These are phyloP conservation scores for Danaus chrysippus DNA, from an alignment of 2,888 invertebrate genomes.

Conservation along the genomic window DNA sequence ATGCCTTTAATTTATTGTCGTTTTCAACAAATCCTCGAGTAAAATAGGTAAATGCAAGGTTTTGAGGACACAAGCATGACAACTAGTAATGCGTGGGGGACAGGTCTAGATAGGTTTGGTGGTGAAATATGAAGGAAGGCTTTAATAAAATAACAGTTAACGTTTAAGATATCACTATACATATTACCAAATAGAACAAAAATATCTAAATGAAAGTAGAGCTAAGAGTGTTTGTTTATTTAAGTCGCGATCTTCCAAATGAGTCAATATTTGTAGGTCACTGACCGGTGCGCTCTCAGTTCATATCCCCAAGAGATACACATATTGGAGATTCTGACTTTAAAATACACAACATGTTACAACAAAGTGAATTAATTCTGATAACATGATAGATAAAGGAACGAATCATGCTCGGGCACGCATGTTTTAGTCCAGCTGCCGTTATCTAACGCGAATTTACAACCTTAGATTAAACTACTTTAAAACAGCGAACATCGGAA, in stretches of 20 bases:
- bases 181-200: not conserved
- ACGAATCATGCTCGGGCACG: constrained; percentile 59
- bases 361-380: constrained; percentile 30
- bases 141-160: not conserved
- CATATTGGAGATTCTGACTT: constrained; percentile 5
- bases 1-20: constrained; percentile 51
- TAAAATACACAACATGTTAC: constrained; percentile 12
- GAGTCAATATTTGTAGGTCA: constrained; percentile 68
- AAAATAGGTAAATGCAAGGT: constrained; percentile 35
- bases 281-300: constrained; percentile 43
- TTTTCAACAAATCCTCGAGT: constrained; percentile 35
- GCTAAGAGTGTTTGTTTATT: constrained; percentile 14
- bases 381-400: constrained; percentile 43
- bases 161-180: too few species aligned
- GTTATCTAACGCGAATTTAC: constrained; percentile 70
- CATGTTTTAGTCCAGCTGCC: constrained; percentile 56
- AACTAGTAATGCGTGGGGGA: constrained; percentile 32
- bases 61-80: constrained; percentile 35
- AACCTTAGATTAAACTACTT: constrained; percentile 54
- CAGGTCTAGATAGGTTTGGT: constrained; percentile 43
- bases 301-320: constrained; percentile 6
- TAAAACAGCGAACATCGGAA: constrained; percentile 49
- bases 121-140: constrained; percentile 40
- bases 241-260: constrained; percentile 34
- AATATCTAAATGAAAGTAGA: constrained; percentile 3